A percentile compares a stretch with the other conserved stretches of the same genome.
These are phyloP conservation scores for Ailuropoda melanoleuca DNA, from an alignment of 2,113 vertebrate genomes.

Conservation along the genomic window DNA sequence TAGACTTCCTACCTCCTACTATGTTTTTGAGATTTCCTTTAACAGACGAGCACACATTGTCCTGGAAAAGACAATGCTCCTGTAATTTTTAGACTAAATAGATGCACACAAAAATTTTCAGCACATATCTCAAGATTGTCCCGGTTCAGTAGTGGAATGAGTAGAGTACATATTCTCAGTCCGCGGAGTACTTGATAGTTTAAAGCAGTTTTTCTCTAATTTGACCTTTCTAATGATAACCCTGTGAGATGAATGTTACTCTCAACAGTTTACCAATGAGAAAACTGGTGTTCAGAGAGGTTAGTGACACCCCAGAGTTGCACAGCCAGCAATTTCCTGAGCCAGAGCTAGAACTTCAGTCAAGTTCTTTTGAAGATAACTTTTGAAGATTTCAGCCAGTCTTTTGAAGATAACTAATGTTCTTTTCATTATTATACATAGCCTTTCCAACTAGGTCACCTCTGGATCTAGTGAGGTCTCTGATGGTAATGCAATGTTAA, in stretches of 20 bases:
- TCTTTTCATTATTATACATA: not conserved
- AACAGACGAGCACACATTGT: not conserved
- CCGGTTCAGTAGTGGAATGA: not conserved
- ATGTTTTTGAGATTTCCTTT: conserved; percentile 2
- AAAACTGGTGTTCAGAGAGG: not conserved
- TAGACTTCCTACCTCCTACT: not conserved
- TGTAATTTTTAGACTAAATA: not conserved
- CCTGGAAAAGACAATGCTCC: not conserved
- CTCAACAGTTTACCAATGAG: not conserved
- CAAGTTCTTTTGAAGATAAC: not conserved
- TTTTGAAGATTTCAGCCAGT: not conserved
- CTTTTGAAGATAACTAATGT: not conserved
- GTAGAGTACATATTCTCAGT: not conserved
- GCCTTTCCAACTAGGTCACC: not conserved
- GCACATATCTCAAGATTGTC: not conserved
- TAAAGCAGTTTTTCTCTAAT: conserved; percentile 9
- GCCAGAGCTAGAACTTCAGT: not conserved
- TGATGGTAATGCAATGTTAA: not conserved
- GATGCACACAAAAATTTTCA: not conserved
- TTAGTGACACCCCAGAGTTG: not conserved
- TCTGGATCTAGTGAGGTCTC: not conserved
- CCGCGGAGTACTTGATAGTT: not conserved
- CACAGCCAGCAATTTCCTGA: not conserved
- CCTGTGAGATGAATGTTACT: not conserved
- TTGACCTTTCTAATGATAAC: not conserved